Conservation (phyloP, 2,888 invertebrate species). For the Meta bourneti region DNA sequence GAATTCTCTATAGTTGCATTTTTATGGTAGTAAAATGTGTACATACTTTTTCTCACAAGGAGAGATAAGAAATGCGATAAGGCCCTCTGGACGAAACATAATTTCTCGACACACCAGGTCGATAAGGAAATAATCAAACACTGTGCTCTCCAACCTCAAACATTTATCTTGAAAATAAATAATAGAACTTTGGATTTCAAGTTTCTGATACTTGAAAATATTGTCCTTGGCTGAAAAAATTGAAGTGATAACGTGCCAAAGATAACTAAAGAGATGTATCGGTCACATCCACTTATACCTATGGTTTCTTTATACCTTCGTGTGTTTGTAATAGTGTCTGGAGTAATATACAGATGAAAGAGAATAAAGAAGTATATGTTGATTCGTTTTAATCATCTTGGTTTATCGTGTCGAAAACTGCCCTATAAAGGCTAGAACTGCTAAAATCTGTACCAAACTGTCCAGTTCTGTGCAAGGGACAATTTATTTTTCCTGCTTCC, state of each 20-base stretch:
- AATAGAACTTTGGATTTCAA: slow-evolving; percentile 20
- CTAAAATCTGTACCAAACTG: no score
- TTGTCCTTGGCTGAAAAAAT: neutral
- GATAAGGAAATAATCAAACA: slow-evolving; percentile 19
- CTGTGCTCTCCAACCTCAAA: neutral
- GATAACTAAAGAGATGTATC: no score
- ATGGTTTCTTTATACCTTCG: no score
- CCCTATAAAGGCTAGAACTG: no score
- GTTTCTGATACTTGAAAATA: slow-evolving; percentile 27
- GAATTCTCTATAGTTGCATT: neutral
- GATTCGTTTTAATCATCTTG: no score
- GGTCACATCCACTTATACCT: no score
- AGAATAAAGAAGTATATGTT: no score
- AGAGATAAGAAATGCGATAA: slow-evolving; percentile 27
- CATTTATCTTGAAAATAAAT: slow-evolving; percentile 9
- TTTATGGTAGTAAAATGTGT: neutral
- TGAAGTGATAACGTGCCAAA: slow-evolving; percentile 6
- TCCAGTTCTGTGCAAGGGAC: no score
- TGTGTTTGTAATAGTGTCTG: no score
- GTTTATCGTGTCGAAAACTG: no score
- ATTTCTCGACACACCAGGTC: slow-evolving; percentile 23
- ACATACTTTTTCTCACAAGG: neutral
- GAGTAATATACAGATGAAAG: no score
- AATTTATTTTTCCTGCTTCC: no score
- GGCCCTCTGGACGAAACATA: slow-evolving; percentile 15